Evolutionary conservation across 1,140 invertebrate species (phyloP).

Genomic region (Lineus longissimus): DNA sequence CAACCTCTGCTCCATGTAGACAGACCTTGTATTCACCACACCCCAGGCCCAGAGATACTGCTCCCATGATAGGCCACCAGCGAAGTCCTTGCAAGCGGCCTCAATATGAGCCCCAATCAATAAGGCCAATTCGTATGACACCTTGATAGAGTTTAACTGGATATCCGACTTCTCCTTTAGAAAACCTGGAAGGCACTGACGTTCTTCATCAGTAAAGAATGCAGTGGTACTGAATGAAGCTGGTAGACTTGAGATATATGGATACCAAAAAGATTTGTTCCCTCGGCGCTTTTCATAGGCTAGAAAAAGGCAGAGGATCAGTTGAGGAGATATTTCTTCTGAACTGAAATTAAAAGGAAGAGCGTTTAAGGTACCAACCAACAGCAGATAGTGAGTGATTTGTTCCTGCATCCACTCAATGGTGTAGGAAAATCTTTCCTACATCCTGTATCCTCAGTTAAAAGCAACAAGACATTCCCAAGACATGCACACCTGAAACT

Average conservation of each 20-base stretch:
- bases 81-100: conserved; percentile 20
- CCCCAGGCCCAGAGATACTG: conserved; percentile 62
- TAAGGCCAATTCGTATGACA: conserved; percentile 8
- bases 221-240: conserved; percentile 51
- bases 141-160: conserved; percentile 15
- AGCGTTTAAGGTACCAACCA: conserved; percentile 4
- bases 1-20: conserved; percentile 53
- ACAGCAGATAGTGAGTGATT: neutral
- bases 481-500: neutral
- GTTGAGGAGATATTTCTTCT: conserved; percentile 24
- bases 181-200: conserved; percentile 54
- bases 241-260: conserved; percentile 64
- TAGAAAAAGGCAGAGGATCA: conserved; percentile 61
- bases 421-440: too few species aligned
- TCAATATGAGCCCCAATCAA: conserved; percentile 13
- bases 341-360: conserved; percentile 27
- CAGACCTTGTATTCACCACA: conserved; percentile 72
- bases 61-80: conserved; percentile 23
- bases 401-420: neutral
- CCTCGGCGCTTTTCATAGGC: conserved; percentile 48
- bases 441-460: too few species aligned
- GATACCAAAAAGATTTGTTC: conserved; percentile 42
- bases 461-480: too few species aligned
- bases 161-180: conserved; percentile 45
- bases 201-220: conserved; percentile 32